A percentile compares a stretch with the other conserved stretches of the same genome.
These are phyloP conservation scores for Cephus rjabovi DNA, from an alignment of 2,888 invertebrate species.

Conservation along the genomic window DNA sequence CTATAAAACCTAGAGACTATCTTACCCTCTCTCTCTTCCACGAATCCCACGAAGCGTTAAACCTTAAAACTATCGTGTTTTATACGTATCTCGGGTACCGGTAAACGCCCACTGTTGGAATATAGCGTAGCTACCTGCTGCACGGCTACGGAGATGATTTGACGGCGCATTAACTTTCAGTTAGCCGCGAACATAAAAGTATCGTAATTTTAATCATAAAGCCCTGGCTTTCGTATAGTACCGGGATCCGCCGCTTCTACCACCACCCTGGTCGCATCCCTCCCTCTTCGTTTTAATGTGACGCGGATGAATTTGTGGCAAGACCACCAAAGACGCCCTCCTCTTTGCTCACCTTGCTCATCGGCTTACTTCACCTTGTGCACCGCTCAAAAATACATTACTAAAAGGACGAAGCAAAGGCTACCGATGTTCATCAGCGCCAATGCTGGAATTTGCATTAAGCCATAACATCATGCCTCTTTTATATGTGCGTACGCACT, in stretches of 20 bases:
- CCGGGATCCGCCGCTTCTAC: conserved; percentile 1
- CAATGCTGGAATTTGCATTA: conserved; percentile 48
- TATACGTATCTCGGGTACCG: background rate
- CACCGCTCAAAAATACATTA: conserved; percentile 40
- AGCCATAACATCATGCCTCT: background rate
- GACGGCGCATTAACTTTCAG: conserved; percentile 56
- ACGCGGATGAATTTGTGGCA: conserved; percentile 47
- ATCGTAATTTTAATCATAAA: conserved; percentile 58
- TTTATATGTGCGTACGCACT: background rate
- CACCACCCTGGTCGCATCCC: conserved; percentile 4
- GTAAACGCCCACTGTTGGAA: conserved; percentile 45
- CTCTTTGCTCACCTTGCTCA: background rate
- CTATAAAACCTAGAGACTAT: background rate
- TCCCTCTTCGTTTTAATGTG: conserved; percentile 32
- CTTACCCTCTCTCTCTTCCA: background rate
- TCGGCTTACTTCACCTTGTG: conserved; percentile 18
- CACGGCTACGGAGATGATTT: conserved; percentile 33
- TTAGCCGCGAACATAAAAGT: conserved; percentile 54
- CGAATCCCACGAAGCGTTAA: background rate
- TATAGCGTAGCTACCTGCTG: conserved; percentile 27
- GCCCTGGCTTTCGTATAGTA: conserved; percentile 34
- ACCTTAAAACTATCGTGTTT: background rate
- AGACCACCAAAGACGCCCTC: conserved; percentile 54
- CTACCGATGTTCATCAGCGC: conserved; percentile 31
- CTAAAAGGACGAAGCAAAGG: background rate